Base-by-base conservation (phyloP, 2,113 vertebrate species). In the Pseudorasbora parva region DNA sequence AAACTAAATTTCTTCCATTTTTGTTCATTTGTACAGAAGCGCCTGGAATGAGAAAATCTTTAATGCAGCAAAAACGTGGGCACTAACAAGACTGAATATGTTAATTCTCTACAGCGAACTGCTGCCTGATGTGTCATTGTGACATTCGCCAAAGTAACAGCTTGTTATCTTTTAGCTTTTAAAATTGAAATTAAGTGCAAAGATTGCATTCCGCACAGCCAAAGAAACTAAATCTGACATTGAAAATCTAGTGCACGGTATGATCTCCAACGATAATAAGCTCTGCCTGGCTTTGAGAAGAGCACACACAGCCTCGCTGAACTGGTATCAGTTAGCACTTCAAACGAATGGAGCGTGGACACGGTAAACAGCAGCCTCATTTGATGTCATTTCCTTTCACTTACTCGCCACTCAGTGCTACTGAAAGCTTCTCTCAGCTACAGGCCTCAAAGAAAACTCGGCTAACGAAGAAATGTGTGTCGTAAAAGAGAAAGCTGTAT, bases 111-210 rank as follows among this genome's bases (percentile, higher is more conserved):
- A 2, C 47, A 60, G 37, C 72, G 25, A 23, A 37, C 60, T 81
- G 64, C 23, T 41, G 47, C 27, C n/a, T 0, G 25, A 49, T 17
- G 25, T 74, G 72, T 51, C 72, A 74, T 8, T 17, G 8, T 45
- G 37, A 21, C 41, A n/a, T 17, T n/a, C 47, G 9, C 14, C 9
- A 73, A 79, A 82, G 37, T 64, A 64, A 17, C 37, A 79, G n/a
- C 37, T 17, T 64, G 57, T 64, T 79, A 64, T 64, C 59, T 30
- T 49, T 79, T 27, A 79, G 57, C 60, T 64, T 79, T 47, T 79
- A 47, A 62, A 64, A 64, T 79, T 49, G 59, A 79, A 79, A 79
- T 79, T 11, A 79, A 79, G 41, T 79, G 57, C 77, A 49, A 79
- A 64, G 23, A 79, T 79, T 79, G 8, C 59, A 79, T 64, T 62